Conservation (phyloP, 2,113 vertebrate genomes). For the Rhinichthys klamathensis region DNA sequence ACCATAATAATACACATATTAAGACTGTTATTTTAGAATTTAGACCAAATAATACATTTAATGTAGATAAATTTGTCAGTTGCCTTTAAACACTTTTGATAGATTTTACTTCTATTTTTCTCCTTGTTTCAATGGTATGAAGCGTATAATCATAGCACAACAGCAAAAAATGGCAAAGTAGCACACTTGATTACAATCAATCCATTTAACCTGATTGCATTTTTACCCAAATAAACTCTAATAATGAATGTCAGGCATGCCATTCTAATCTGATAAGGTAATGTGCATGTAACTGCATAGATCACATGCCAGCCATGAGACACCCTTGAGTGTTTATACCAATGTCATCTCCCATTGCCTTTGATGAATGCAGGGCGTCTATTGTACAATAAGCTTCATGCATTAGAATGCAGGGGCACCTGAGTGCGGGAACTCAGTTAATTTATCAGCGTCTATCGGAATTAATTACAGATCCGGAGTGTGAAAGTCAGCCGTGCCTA, state of each 20-base stretch:
- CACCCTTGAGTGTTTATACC: slow-evolving; percentile 37
- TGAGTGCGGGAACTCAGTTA: slow-evolving; percentile 41
- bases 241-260: slow-evolving; percentile 8
- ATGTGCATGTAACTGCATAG: slow-evolving; percentile 20
- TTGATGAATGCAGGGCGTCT: slow-evolving; percentile 52
- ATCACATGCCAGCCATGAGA: not conserved
- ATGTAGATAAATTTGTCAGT: not conserved
- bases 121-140: not conserved
- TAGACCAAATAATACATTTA: not conserved
- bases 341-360: slow-evolving; percentile 46
- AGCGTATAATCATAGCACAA: not conserved
- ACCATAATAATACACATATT: not conserved
- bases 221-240: not conserved
- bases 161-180: not conserved
- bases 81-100: not conserved
- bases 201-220: not conserved
- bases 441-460: slow-evolving; percentile 54
- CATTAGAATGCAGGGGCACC: slow-evolving; percentile 50
- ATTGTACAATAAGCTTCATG: slow-evolving; percentile 41
- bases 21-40: not conserved
- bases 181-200: slow-evolving; percentile 2
- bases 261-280: slow-evolving; percentile 3
- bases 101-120: not conserved
- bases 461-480: slow-evolving; percentile 49
- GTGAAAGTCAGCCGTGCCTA: slow-evolving; percentile 43